Evolutionary conservation across 2,888 invertebrate species (phyloP).

Genomic region (Elegia similella): DNA sequence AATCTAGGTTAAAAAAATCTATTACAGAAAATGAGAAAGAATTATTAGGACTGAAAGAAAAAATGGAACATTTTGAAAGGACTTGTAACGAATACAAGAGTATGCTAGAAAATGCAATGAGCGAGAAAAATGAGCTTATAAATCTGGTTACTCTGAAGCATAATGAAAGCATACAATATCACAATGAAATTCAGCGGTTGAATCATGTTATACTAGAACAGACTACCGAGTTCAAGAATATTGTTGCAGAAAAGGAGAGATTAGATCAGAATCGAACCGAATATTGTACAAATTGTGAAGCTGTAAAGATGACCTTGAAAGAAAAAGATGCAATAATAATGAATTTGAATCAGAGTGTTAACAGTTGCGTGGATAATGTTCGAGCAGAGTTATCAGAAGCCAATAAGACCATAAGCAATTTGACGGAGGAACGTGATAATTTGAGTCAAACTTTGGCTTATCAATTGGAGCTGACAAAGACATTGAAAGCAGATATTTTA

Average conservation of each 20-base stretch:
- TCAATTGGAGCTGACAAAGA: slow-evolving; percentile 84
- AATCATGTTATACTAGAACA: slow-evolving; percentile 82
- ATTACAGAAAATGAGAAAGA: slow-evolving; percentile 47
- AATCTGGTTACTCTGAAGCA: slow-evolving; percentile 90
- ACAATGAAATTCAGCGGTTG: slow-evolving; percentile 91
- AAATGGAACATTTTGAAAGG: slow-evolving; percentile 44
- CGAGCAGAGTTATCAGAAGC: slow-evolving; percentile 77
- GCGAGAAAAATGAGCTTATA: slow-evolving; percentile 86
- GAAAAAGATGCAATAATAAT: slow-evolving; percentile 67
- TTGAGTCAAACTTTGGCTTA: slow-evolving; percentile 85
- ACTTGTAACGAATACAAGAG: slow-evolving; percentile 50
- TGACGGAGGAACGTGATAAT: slow-evolving; percentile 86
- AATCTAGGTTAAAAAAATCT: slow-evolving; percentile 43
- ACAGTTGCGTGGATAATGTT: slow-evolving; percentile 50
- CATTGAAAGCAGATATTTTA: slow-evolving; percentile 83
- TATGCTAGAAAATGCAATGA: slow-evolving; percentile 47
- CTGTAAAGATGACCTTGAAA: slow-evolving; percentile 46
- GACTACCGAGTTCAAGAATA: slow-evolving; percentile 56
- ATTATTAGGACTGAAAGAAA: slow-evolving; percentile 43
- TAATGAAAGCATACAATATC: slow-evolving; percentile 91
- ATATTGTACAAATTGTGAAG: slow-evolving; percentile 56
- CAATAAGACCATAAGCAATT: slow-evolving; percentile 79
- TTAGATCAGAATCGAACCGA: slow-evolving; percentile 36
- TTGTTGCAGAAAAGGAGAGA: slow-evolving; percentile 56
- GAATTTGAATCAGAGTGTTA: slow-evolving; percentile 47